phyloP scores from a whole-genome alignment of 2,797 vertebrate species.

The Kryptopterus vitreolus region DNA sequence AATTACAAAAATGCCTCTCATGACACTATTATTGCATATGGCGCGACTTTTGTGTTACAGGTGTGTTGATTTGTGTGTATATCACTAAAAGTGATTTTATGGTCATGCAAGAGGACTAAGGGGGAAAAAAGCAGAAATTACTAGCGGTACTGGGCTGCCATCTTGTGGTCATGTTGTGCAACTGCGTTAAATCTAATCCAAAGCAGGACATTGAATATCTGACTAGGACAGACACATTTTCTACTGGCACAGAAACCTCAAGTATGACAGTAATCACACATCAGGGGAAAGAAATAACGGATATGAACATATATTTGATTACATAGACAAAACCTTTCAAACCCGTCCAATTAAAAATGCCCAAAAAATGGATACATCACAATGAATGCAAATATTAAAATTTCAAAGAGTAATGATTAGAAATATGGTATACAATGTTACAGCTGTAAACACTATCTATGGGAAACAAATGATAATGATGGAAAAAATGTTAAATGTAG shows the following conservation, averaged over 20 bases:
- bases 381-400: too few species aligned
- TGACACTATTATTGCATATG: background rate
- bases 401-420: too few species aligned
- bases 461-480: background rate
- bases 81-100: background rate
- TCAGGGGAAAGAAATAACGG: background rate
- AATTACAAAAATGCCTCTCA: background rate
- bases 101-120: background rate
- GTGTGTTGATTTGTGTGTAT: too few species aligned
- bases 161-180: slow-evolving; percentile 54
- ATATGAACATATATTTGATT: background rate
- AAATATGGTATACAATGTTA: too few species aligned
- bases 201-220: too few species aligned
- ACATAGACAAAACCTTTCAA: background rate
- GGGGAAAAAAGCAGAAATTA: background rate
- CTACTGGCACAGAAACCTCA: too few species aligned
- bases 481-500: background rate
- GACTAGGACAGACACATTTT: too few species aligned
- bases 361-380: too few species aligned
- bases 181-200: slow-evolving; percentile 24
- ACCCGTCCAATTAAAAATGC: too few species aligned
- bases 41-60: background rate
- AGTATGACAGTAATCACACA: background rate
- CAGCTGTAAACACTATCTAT: too few species aligned
- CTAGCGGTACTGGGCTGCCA: slow-evolving; percentile 40